Conservation (phyloP, 23 tunicate species). For the Trididemnum nubilum region DNA sequence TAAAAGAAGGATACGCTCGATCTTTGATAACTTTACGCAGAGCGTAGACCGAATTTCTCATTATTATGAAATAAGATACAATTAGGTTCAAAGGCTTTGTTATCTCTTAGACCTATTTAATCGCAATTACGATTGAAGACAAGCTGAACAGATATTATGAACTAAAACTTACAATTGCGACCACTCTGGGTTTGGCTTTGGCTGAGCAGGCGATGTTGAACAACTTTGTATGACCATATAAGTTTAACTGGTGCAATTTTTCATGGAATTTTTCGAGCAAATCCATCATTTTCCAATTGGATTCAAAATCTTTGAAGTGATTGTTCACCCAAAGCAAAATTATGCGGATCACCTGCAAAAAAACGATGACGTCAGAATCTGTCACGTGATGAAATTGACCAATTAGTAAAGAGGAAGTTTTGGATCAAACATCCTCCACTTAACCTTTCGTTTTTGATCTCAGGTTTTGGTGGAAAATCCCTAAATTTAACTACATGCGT, state of each 20-base stretch:
- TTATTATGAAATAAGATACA: no score
- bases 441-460: background rate
- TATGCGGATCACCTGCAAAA: constrained; percentile 67
- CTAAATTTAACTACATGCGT: background rate
- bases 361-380: no score
- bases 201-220: constrained; percentile 91
- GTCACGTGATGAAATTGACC: no score
- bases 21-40: no score
- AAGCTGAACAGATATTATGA: no score
- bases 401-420: no score
- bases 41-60: no score
- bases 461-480: background rate
- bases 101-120: no score
- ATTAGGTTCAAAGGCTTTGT: no score
- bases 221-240: constrained; percentile 68
- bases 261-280: constrained; percentile 91
- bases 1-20: no score
- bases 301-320: constrained; percentile 97
- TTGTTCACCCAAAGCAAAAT: constrained; percentile 97
- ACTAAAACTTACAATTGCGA: constrained; percentile 54
- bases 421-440: background rate
- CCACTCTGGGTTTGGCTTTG: constrained; percentile 77
- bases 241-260: constrained; percentile 58
- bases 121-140: no score
- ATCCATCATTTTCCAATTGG: constrained; percentile 80